phyloP scores from a whole-genome alignment of 2,888 invertebrate species.

The Drepanosiphum platanoidis region DNA sequence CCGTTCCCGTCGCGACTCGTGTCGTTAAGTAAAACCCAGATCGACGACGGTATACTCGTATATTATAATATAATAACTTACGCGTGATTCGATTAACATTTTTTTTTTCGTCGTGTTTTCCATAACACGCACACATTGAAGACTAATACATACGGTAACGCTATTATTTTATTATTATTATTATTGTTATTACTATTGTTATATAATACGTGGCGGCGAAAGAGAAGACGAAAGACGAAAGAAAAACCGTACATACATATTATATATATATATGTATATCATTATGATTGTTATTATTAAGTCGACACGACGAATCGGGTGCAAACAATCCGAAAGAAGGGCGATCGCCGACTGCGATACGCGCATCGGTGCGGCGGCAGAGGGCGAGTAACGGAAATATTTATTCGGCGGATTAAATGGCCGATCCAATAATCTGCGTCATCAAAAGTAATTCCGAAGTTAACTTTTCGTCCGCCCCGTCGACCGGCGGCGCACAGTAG shows the following conservation, averaged over 20 bases:
- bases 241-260: background rate
- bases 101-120: slow-evolving; percentile 10
- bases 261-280: background rate
- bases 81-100: slow-evolving; percentile 40
- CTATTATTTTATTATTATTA: too few species aligned
- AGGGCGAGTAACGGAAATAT: slow-evolving; percentile 45
- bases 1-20: background rate
- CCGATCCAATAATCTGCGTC: slow-evolving; percentile 56
- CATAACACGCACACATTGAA: too few species aligned
- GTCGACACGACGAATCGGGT: background rate
- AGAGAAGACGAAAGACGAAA: background rate
- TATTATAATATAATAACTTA: too few species aligned
- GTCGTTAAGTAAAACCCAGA: slow-evolving; percentile 22
- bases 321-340: background rate
- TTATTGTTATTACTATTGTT: background rate
- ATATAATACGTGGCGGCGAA: too few species aligned
- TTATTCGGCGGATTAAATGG: slow-evolving; percentile 54
- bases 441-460: slow-evolving; percentile 57
- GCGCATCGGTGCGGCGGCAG: background rate
- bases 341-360: background rate
- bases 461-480: slow-evolving; percentile 11
- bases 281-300: background rate
- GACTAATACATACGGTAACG: background rate
- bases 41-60: slow-evolving; percentile 5
- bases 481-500: background rate